phyloP scores from a whole-genome alignment of 1,140 invertebrate genomes.

The Macrobrachium nipponense region DNA sequence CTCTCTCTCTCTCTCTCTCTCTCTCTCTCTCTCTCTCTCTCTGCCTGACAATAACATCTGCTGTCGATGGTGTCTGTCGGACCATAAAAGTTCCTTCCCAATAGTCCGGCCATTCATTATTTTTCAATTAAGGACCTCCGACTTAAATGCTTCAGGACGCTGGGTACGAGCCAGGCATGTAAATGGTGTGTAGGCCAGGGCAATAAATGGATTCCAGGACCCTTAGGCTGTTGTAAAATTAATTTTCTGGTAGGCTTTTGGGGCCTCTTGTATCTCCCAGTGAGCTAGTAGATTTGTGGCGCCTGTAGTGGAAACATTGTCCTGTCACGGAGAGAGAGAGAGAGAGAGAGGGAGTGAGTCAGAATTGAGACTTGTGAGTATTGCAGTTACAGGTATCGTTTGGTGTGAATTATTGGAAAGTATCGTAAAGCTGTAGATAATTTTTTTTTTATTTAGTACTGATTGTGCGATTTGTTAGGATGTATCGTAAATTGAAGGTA shows the following conservation, averaged over 20 bases:
- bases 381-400: too few relatives aligned
- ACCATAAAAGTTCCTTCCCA: conserved; percentile 39
- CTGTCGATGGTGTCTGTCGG: not conserved
- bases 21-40: conserved; percentile 5
- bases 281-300: conserved; percentile 29
- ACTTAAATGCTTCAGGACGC: conserved; percentile 35
- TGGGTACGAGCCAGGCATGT: conserved; percentile 45
- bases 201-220: conserved; percentile 47
- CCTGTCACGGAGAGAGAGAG: too few relatives aligned
- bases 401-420: too few relatives aligned
- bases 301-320: conserved; percentile 3
- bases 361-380: too few relatives aligned
- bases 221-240: conserved; percentile 52
- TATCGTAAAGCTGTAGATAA: too few relatives aligned
- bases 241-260: conserved; percentile 43
- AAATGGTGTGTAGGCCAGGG: conserved; percentile 41
- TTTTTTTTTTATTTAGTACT: not conserved
- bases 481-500: too few relatives aligned
- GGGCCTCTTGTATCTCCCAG: not conserved
- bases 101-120: conserved; percentile 46
- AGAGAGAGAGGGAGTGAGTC: too few relatives aligned
- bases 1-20: not conserved
- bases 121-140: conserved; percentile 40
- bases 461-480: too few relatives aligned
- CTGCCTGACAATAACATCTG: not conserved